phyloP scores from a whole-genome alignment of 2,888 invertebrate species.

The Adelphocoris suturalis region DNA sequence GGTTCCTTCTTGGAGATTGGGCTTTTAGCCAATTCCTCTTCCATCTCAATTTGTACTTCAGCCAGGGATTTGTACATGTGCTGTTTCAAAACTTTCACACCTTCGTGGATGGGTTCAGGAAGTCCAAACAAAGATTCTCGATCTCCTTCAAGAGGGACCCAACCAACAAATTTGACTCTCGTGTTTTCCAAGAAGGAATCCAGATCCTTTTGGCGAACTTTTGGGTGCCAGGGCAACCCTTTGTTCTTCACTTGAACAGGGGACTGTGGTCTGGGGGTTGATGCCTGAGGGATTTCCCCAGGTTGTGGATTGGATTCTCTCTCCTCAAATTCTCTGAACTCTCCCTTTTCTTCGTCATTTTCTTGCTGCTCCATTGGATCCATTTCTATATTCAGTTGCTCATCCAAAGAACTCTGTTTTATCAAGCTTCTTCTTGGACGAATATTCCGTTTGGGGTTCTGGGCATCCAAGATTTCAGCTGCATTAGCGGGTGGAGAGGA shows the following conservation, averaged over 20 bases:
- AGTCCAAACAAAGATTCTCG: conserved; percentile 94
- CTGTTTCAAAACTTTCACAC: conserved; percentile 92
- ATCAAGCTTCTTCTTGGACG: conserved; percentile 88
- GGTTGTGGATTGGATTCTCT: conserved; percentile 77
- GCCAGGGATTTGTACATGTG: conserved; percentile 96
- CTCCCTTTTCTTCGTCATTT: conserved; percentile 81
- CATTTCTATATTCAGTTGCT: conserved; percentile 80
- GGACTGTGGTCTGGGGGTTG: conserved; percentile 80
- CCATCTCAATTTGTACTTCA: conserved; percentile 93
- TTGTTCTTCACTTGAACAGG: conserved; percentile 78
- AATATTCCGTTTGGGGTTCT: conserved; percentile 83
- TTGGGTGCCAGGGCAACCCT: conserved; percentile 96
- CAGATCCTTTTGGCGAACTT: conserved; percentile 95
- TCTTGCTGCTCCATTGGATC: conserved; percentile 75
- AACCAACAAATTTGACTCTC: conserved; percentile 95
- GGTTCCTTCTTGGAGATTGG: conserved; percentile 92
- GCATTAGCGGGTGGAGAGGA: conserved; percentile 97
- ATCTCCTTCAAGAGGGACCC: conserved; percentile 89
- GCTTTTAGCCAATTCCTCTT: conserved; percentile 93
- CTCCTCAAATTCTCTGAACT: conserved; percentile 80
- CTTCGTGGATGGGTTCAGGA: conserved; percentile 98
- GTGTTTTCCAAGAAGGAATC: conserved; percentile 95
- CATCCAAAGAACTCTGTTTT: conserved; percentile 95
- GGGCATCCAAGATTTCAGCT: conserved; percentile 91
- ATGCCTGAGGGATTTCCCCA: conserved; percentile 79